Percentiles rank a stretch among this genome's conserved stretches.
Evolutionary conservation across 64 coral and sea anemone species (phyloP).

Genomic region (Dendronephthya gigantea): DNA sequence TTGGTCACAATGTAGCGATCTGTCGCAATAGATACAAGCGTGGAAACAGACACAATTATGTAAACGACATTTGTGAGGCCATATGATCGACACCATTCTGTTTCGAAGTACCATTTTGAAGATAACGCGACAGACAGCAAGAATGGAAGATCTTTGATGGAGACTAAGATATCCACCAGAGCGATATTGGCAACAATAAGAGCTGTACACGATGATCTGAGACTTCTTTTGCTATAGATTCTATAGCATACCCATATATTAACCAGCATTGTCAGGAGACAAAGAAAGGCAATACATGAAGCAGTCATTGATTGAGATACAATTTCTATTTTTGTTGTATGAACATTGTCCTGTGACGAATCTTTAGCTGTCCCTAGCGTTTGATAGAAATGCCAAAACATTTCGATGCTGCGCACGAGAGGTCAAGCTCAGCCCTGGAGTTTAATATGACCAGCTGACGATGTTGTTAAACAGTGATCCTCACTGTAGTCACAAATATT

Average conservation of each 20-base stretch:
- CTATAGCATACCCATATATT: conserved; percentile 79
- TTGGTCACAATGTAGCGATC: conserved; percentile 51
- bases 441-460: no score
- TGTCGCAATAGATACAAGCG: conserved; percentile 75
- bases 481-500: no score
- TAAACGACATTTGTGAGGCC: conserved; percentile 98
- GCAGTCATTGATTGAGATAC: conserved; percentile 65
- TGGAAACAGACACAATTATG: conserved; percentile 90
- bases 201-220: conserved; percentile 72
- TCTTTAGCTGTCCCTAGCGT: neutral
- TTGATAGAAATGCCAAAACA: neutral
- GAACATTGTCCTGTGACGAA: neutral
- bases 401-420: neutral
- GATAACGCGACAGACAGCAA: conserved; percentile 55
- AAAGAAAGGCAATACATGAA: conserved; percentile 59
- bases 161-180: conserved; percentile 82
- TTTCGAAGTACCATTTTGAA: conserved; percentile 94
- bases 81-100: conserved; percentile 89
- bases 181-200: conserved; percentile 92
- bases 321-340: conserved; percentile 45
- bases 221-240: conserved; percentile 77
- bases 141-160: conserved; percentile 85
- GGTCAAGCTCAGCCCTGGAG: no score
- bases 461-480: no score
- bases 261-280: conserved; percentile 69